Conservation (phyloP, 1,140 invertebrate genomes). For the Colletes latitarsis region DNA sequence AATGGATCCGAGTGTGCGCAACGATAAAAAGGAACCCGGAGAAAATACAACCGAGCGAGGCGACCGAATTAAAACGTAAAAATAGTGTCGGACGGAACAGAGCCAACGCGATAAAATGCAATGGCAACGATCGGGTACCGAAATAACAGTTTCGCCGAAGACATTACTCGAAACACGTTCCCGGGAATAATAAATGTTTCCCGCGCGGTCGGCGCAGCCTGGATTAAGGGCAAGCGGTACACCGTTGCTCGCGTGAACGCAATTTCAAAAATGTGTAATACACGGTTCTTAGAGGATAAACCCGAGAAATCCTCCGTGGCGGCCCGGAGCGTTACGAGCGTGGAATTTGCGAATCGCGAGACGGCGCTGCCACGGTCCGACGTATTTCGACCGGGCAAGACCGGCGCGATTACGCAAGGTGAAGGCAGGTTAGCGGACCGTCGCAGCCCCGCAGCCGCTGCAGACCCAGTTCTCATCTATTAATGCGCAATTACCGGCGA, state of each 20-base stretch:
- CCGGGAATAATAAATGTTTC: conserved; percentile 35
- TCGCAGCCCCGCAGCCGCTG: conserved; percentile 38
- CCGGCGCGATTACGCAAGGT: conserved; percentile 59
- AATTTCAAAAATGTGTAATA: conserved; percentile 53
- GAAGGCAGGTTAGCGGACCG: conserved; percentile 52
- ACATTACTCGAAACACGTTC: conserved; percentile 18
- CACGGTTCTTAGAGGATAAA: conserved; percentile 59
- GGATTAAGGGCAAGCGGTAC: conserved; percentile 55
- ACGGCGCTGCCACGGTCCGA: conserved; percentile 11
- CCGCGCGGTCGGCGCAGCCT: conserved; percentile 5
- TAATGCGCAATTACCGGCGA: conserved; percentile 73
- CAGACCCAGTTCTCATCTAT: conserved; percentile 76
- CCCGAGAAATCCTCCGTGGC: conserved; percentile 44
- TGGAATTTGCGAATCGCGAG: conserved; percentile 59
- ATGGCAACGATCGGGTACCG: too few species aligned
- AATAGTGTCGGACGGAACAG: too few species aligned
- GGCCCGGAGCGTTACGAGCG: conserved; percentile 52
- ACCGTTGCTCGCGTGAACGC: conserved; percentile 56
- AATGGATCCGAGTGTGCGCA: too few species aligned
- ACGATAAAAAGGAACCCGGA: too few species aligned
- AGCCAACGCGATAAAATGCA: too few species aligned
- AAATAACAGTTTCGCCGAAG: conserved; percentile 21
- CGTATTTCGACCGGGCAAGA: conserved; percentile 50
- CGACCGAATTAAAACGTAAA: too few species aligned
- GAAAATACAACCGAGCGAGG: too few species aligned